Evolutionary conservation across 2,888 invertebrate genomes (phyloP).

Genomic region (Meganola albula): DNA sequence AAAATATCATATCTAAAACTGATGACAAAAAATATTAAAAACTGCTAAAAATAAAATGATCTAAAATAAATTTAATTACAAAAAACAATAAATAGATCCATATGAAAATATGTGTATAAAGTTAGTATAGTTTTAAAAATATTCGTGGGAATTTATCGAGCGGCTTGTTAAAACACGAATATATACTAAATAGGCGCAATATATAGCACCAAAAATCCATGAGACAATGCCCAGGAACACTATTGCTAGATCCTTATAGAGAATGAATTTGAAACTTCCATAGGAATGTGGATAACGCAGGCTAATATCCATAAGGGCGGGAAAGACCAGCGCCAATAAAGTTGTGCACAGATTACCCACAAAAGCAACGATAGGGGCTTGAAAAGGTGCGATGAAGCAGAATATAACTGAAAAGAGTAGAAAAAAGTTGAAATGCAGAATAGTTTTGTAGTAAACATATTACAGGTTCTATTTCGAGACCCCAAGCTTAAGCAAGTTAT

Average conservation of each 20-base stretch:
- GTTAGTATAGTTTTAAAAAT: slow-evolving; percentile 7
- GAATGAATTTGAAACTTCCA: slow-evolving; percentile 33
- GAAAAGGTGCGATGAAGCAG: slow-evolving; percentile 44
- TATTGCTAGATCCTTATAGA: slow-evolving; percentile 40
- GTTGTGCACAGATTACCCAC: slow-evolving; percentile 53
- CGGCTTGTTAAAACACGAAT: slow-evolving; percentile 29
- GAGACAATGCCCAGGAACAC: slow-evolving; percentile 33
- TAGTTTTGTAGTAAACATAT: neutral
- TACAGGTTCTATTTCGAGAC: too few relatives aligned
- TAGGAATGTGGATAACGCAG: slow-evolving; percentile 46
- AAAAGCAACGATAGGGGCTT: slow-evolving; percentile 54
- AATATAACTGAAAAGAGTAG: slow-evolving; percentile 54
- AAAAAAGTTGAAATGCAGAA: too few relatives aligned
- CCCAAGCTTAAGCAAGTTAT: too few relatives aligned
- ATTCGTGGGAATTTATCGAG: slow-evolving; percentile 28
- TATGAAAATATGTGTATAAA: too few relatives aligned
- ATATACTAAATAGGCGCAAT: slow-evolving; percentile 42
- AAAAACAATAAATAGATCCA: too few relatives aligned
- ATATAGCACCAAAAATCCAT: slow-evolving; percentile 34
- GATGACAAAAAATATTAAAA: too few relatives aligned
- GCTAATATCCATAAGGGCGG: slow-evolving; percentile 52
- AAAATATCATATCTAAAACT: too few relatives aligned
- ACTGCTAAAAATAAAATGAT: too few relatives aligned
- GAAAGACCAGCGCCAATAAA: slow-evolving; percentile 46
- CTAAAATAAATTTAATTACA: too few relatives aligned